Conservation (phyloP, 2,797 vertebrate genomes). For the Sebastes trivittatus region DNA sequence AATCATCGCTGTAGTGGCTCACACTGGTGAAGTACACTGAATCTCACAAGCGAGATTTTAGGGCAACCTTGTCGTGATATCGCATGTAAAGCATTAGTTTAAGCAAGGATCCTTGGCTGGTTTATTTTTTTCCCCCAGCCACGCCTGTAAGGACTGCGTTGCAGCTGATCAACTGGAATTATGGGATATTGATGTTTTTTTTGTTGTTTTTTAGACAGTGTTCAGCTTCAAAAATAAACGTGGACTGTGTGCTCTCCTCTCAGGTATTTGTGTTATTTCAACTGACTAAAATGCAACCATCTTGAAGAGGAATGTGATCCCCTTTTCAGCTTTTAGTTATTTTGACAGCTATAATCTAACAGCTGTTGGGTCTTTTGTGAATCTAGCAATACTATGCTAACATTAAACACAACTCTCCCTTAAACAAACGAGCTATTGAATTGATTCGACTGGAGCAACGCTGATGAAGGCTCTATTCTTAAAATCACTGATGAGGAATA, state of each 20-base stretch:
- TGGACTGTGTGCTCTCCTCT: background rate
- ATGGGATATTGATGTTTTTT: slow-evolving; percentile 1
- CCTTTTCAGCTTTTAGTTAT: background rate
- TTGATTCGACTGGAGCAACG: background rate
- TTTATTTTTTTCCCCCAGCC: background rate
- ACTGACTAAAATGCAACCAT: background rate
- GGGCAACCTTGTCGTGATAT: background rate
- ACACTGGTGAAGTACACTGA: background rate
- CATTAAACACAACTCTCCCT: background rate
- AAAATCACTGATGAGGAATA: background rate
- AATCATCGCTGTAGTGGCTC: background rate
- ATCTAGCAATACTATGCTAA: background rate
- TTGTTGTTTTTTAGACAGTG: background rate
- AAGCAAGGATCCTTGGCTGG: background rate
- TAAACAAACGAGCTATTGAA: background rate
- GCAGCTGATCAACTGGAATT: slow-evolving; percentile 11
- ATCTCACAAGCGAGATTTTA: background rate
- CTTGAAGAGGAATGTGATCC: background rate
- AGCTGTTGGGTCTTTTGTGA: background rate
- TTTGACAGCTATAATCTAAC: background rate
- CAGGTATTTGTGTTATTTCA: slow-evolving; percentile 16
- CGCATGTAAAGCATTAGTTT: background rate
- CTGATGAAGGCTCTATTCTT: background rate
- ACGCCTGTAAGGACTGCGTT: slow-evolving; percentile 4
- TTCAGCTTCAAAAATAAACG: background rate